phyloP scores from a whole-genome alignment of 2,888 invertebrate genomes.

The Encarsia formosa region DNA sequence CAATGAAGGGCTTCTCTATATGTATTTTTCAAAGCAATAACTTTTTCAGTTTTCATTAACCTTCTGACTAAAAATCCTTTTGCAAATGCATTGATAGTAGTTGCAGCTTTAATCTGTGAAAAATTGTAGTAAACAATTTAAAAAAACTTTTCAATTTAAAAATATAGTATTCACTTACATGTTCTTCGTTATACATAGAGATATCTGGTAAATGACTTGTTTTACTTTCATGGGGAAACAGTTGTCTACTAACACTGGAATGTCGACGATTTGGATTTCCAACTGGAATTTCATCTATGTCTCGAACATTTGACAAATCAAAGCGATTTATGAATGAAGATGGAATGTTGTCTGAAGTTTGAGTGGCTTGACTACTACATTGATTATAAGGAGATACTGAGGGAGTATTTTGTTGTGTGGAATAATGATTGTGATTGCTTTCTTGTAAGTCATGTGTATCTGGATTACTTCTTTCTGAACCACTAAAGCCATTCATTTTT shows the following conservation, averaged over 20 bases:
- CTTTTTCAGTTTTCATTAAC: slow-evolving; percentile 74
- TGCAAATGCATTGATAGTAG: slow-evolving; percentile 63
- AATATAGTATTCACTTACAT: slow-evolving; percentile 35
- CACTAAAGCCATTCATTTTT: slow-evolving; percentile 23
- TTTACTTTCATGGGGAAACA: slow-evolving; percentile 41
- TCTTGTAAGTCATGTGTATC: too few relatives aligned
- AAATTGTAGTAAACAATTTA: neutral
- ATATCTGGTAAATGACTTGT: slow-evolving; percentile 36
- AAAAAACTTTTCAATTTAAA: neutral
- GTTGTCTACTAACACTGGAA: slow-evolving; percentile 39
- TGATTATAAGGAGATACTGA: slow-evolving; percentile 7
- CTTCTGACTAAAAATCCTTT: slow-evolving; percentile 79
- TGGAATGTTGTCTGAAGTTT: slow-evolving; percentile 4
- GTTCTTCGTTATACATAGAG: slow-evolving; percentile 37
- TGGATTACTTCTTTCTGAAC: slow-evolving; percentile 11
- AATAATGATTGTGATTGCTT: too few relatives aligned
- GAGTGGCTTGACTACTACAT: slow-evolving; percentile 9
- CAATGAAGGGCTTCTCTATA: slow-evolving; percentile 75
- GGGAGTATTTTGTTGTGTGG: slow-evolving; percentile 11
- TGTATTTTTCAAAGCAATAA: slow-evolving; percentile 73
- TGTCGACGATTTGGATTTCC: slow-evolving; percentile 26
- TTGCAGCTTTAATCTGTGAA: slow-evolving; percentile 58
- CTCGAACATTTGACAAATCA: slow-evolving; percentile 15
- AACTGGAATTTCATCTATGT: slow-evolving; percentile 27
- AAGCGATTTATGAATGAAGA: slow-evolving; percentile 1